Percentiles rank a stretch among this genome's conserved stretches.
Evolutionary conservation across 2,888 invertebrate genomes (phyloP).

Genomic region (Ormyrus rosae): DNA sequence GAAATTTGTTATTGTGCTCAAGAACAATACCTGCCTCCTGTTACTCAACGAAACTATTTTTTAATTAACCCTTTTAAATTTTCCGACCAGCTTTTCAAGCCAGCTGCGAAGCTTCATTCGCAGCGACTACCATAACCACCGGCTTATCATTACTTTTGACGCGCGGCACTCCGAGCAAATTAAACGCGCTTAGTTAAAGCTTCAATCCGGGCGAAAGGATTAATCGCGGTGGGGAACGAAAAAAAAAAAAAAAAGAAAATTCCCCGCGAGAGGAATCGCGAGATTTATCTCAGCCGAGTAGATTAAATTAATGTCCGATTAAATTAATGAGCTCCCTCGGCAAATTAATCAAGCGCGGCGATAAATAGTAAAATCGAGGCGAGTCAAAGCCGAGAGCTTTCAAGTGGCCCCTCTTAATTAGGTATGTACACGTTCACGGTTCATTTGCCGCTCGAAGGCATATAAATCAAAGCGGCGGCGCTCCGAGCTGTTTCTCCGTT

Average conservation of each 20-base stretch:
- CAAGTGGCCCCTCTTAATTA: constrained; percentile 30
- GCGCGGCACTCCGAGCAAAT: not conserved
- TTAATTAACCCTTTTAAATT: not conserved
- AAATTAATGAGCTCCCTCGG: constrained; percentile 7
- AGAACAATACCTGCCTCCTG: not conserved
- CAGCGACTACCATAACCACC: not conserved
- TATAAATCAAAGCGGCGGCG: too few relatives aligned
- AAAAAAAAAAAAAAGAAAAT: too few relatives aligned
- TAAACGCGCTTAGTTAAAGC: too few relatives aligned
- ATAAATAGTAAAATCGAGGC: constrained; percentile 41
- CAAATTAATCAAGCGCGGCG: constrained; percentile 41
- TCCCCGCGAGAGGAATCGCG: too few relatives aligned
- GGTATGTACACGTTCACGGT: constrained; percentile 49
- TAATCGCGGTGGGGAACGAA: not conserved
- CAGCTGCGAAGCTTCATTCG: not conserved
- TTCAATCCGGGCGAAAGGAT: too few relatives aligned
- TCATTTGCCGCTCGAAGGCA: constrained; percentile 43
- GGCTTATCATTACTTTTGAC: constrained; percentile 10
- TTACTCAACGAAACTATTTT: not conserved
- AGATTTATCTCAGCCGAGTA: too few relatives aligned
- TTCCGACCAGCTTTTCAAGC: too few relatives aligned
- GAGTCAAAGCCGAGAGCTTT: constrained; percentile 4
- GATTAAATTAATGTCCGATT: too few relatives aligned
- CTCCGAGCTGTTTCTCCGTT: constrained; percentile 15
- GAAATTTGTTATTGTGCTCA: constrained; percentile 4